Percentiles rank a stretch among this genome's conserved stretches.
phyloP scores from a whole-genome alignment of 2,888 invertebrate species.

The Lepidocyrtinus sp. region DNA sequence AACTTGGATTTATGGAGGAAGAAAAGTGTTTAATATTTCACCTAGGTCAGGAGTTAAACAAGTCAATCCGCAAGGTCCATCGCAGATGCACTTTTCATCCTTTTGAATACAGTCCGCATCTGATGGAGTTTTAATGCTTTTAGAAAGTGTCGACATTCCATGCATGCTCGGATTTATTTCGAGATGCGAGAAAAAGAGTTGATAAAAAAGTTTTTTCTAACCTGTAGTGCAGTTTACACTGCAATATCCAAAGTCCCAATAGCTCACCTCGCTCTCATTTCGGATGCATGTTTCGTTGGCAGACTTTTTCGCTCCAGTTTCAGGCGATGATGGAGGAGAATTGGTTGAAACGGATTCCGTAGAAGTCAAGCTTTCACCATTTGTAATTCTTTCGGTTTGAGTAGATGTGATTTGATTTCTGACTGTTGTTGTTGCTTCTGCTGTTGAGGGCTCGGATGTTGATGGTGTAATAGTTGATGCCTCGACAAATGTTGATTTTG shows the following conservation, averaged over 20 bases:
- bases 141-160: too few species aligned
- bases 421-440: background rate
- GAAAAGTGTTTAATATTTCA: background rate
- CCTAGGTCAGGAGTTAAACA: slow-evolving; percentile 78
- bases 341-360: background rate
- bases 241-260: slow-evolving; percentile 52
- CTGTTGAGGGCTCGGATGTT: background rate
- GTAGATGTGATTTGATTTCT: background rate
- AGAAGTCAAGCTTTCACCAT: background rate
- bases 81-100: slow-evolving; percentile 96
- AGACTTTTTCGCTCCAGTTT: background rate
- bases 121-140: too few species aligned
- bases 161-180: too few species aligned
- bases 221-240: slow-evolving; percentile 37
- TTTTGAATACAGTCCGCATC: slow-evolving; percentile 96
- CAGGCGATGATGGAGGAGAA: background rate
- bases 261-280: slow-evolving; percentile 49
- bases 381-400: background rate
- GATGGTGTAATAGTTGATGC: slow-evolving; percentile 22
- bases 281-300: background rate
- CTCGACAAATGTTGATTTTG: background rate
- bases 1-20: background rate
- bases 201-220: background rate
- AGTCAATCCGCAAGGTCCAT: slow-evolving; percentile 84
- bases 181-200: background rate